Percentiles rank a stretch among this genome's conserved stretches.
Evolutionary conservation across 1,140 invertebrate genomes (phyloP).

Genomic region (Drosophila chauvacae): DNA sequence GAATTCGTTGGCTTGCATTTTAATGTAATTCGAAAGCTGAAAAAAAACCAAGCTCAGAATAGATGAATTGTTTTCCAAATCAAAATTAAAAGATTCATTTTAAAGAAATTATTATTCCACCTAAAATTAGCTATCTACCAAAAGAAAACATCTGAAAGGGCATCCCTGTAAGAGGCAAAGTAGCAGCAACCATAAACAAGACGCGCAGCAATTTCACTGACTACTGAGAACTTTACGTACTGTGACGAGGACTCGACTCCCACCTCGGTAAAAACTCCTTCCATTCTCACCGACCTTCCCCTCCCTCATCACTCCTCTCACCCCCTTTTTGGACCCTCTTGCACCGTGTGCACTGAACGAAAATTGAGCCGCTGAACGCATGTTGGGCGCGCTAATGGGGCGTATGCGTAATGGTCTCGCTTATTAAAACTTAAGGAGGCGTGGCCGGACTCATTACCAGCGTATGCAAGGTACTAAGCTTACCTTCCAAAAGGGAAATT

Average conservation of each 20-base stretch:
- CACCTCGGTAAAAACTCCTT: background rate
- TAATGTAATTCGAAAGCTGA: background rate
- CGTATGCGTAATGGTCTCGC: slow-evolving; percentile 65
- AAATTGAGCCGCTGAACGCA: slow-evolving; percentile 45
- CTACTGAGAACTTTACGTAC: slow-evolving; percentile 82
- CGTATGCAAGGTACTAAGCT: slow-evolving; percentile 28
- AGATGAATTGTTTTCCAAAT: too few species aligned
- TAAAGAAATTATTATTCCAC: background rate
- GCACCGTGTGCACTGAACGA: slow-evolving; percentile 62
- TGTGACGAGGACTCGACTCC: slow-evolving; percentile 58
- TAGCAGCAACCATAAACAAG: slow-evolving; percentile 77
- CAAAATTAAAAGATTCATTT: too few species aligned
- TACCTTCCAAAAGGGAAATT: slow-evolving; percentile 24
- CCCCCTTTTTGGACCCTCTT: slow-evolving; percentile 12
- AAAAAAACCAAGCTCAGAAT: background rate
- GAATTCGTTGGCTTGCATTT: too few species aligned
- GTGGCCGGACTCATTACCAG: slow-evolving; percentile 40
- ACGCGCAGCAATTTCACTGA: slow-evolving; percentile 76
- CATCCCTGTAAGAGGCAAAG: slow-evolving; percentile 18
- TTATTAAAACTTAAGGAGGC: slow-evolving; percentile 60
- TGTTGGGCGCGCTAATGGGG: slow-evolving; percentile 55
- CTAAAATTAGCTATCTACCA: background rate
- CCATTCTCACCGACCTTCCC: background rate
- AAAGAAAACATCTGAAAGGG: background rate
- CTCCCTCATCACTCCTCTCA: background rate